A percentile compares a stretch with the other conserved stretches of the same genome.
Evolutionary conservation across 2,113 vertebrate genomes (phyloP).

Genomic region (Malaclemys terrapin): DNA sequence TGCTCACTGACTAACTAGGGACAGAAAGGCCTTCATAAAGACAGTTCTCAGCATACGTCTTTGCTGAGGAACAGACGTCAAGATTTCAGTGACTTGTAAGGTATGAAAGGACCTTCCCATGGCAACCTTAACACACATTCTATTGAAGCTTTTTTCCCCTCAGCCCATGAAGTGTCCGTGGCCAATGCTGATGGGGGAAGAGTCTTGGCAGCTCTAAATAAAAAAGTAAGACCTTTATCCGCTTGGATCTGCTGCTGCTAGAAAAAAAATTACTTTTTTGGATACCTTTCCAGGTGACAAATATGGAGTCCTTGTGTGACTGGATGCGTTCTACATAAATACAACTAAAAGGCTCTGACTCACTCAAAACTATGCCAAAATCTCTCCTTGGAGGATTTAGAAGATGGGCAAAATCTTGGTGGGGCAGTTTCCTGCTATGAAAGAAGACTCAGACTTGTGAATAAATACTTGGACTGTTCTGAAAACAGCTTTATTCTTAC

Average conservation of each 20-base stretch:
- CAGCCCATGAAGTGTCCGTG: fast-evolving
- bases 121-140: not conserved
- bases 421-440: not conserved
- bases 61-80: not conserved
- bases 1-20: not conserved
- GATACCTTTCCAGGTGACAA: not conserved
- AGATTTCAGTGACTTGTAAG: not conserved
- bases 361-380: not conserved
- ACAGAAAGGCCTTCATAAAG: not conserved
- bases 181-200: not conserved
- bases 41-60: not conserved
- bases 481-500: not conserved
- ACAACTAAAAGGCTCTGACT: not conserved
- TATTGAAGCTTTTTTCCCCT: not conserved
- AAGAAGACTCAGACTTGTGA: not conserved
- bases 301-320: not conserved
- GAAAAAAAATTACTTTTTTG: not conserved
- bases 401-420: not conserved
- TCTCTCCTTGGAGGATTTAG: not conserved
- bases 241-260: not conserved
- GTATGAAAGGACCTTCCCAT: not conserved
- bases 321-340: not conserved
- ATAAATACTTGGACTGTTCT: not conserved
- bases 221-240: not conserved
- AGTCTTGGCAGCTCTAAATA: not conserved